Evolutionary conservation across 2,797 vertebrate genomes (phyloP), one percentile per base, ranked within the genome.

Genomic region (Danio tinwini): DNA sequence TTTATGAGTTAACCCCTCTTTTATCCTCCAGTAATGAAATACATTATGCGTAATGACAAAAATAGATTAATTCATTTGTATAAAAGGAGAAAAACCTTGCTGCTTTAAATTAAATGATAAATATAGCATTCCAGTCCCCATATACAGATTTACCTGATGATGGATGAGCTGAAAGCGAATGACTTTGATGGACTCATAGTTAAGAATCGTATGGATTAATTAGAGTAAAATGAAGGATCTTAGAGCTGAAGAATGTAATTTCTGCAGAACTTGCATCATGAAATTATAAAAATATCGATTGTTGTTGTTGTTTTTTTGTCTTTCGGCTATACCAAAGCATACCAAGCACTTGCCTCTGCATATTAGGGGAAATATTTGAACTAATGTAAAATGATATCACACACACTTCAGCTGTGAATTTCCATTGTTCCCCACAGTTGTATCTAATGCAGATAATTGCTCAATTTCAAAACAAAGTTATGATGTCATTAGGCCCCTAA

Each of bases 401-500:
- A 42, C 7, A 55, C 0, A 12, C 7, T 16, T 40, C 39, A 17
- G 16, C 50, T 73, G 40, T 59, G 37, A 49, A 42, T 59, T 39
- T 61, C 14, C 9, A 49, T 47, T n/a, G 17, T 74, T 74, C 19
- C 21, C 6, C 0, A 45, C 19, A 72, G 17, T 76, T 55, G 37
- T 42, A 56, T 47, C 37, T 45, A 47, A 67, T 0, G 10, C 2
- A 14, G 39, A 64, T 47, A 21, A 75, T 40, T 39, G 16, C 84
- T 87, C 85, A 88, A 62, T 86, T 90, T 86, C 91, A 91, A 92
- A 92, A 87, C 74, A 88, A 76, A 85, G 88, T 84, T 88, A 85
- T 91, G 86, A 42, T 86, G 86, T 89, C 63, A 86, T 88, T 89
- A 79, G 85, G 74, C 78, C 88, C 86, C 92, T 50, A 69, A 74